Conservation (phyloP, 2,888 invertebrate species). For the Linnaemya vulpina region DNA sequence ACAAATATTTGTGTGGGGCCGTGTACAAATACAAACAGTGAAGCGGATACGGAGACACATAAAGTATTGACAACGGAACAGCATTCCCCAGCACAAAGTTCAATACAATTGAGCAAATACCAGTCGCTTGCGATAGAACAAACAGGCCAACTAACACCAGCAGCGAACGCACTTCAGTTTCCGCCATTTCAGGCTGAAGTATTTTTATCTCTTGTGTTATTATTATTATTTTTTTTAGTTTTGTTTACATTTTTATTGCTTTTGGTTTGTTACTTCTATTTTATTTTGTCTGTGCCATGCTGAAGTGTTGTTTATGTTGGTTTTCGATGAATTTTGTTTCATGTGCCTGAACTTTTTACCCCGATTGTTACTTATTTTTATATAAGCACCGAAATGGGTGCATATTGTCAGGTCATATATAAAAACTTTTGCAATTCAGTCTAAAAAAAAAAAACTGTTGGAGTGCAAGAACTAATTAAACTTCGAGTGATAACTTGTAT, state of each 20-base stretch:
- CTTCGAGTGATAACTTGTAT: too few species aligned
- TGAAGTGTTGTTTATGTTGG: constrained; percentile 57
- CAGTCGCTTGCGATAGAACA: constrained; percentile 32
- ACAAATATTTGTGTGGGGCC: constrained; percentile 6
- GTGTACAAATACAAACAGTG: background rate
- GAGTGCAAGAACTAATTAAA: background rate
- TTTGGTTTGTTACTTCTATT: constrained; percentile 32
- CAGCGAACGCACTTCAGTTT: constrained; percentile 78
- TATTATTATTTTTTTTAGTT: too few species aligned
- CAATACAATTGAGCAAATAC: constrained; percentile 11
- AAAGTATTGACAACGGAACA: constrained; percentile 67
- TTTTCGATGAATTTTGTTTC: constrained; percentile 55
- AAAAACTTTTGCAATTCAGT: too few species aligned
- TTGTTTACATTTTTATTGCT: background rate
- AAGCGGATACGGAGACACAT: constrained; percentile 53
- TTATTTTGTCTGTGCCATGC: constrained; percentile 40
- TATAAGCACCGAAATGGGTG: background rate
- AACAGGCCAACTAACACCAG: constrained; percentile 60
- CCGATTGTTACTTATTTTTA: background rate
- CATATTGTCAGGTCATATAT: background rate
- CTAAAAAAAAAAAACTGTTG: background rate
- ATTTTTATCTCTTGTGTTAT: constrained; percentile 12
- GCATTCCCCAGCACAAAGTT: constrained; percentile 10
- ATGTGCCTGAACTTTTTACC: constrained; percentile 28
- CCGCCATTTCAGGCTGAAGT: constrained; percentile 41